phyloP scores from a whole-genome alignment of 2,797 vertebrate genomes.

The Tenualosa thibaudeaui region DNA sequence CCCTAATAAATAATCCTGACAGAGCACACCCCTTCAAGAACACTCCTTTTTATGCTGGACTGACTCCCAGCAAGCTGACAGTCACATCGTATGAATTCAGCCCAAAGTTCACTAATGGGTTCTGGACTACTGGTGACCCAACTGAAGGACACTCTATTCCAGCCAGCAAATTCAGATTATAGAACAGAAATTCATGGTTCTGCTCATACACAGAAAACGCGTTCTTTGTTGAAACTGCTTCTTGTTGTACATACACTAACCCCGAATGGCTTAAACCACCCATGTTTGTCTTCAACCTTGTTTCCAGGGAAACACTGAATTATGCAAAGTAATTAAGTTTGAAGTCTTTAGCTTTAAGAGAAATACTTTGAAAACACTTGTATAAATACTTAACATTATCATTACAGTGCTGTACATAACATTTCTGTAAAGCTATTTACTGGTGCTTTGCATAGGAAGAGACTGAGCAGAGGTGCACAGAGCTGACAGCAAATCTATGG shows the following conservation, averaged over 20 bases:
- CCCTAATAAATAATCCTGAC: slow-evolving; percentile 23
- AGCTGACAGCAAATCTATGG: background rate
- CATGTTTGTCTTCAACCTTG: background rate
- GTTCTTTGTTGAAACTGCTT: background rate
- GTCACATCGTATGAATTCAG: background rate
- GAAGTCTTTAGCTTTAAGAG: no score
- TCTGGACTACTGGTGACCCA: slow-evolving; percentile 1
- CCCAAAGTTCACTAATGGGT: background rate
- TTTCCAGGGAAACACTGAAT: background rate
- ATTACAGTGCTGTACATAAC: background rate
- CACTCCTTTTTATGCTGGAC: background rate
- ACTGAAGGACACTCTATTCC: background rate
- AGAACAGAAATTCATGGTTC: background rate
- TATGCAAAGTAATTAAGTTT: no score
- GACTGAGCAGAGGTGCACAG: background rate
- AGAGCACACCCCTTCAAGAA: background rate
- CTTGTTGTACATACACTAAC: background rate
- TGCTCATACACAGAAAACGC: background rate
- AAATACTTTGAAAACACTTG: no score
- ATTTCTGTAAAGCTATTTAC: background rate
- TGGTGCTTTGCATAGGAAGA: background rate
- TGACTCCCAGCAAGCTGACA: background rate
- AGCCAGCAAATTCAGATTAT: background rate
- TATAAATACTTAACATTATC: no score
- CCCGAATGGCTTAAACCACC: background rate